Percentiles rank a stretch among this genome's conserved stretches.
Evolutionary conservation across 2,888 invertebrate genomes (phyloP).

Genomic region (Ecliptopera silaceata): DNA sequence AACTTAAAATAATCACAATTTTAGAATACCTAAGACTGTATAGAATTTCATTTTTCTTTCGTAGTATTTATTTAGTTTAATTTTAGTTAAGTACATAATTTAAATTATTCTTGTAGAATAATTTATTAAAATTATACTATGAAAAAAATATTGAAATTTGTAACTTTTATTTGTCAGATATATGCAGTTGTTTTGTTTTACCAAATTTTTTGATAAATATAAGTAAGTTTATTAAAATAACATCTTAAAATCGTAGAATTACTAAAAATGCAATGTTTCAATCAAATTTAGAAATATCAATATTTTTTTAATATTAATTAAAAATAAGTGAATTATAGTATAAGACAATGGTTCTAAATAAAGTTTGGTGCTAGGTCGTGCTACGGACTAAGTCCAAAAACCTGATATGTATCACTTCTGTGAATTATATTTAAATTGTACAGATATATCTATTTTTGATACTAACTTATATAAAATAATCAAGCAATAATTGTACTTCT

Average conservation of each 20-base stretch:
- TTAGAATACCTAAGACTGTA: constrained; percentile 27
- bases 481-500: constrained; percentile 39
- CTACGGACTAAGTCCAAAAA: constrained; percentile 75
- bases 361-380: constrained; percentile 78
- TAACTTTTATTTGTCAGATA: too few species aligned
- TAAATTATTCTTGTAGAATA: background rate
- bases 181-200: too few species aligned
- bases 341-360: constrained; percentile 45
- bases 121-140: background rate
- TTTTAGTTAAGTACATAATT: background rate
- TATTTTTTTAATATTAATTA: too few species aligned
- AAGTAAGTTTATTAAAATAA: too few species aligned
- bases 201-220: too few species aligned
- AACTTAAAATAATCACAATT: too few species aligned
- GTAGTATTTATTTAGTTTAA: background rate
- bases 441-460: constrained; percentile 58
- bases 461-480: constrained; percentile 14
- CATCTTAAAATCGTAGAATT: too few species aligned
- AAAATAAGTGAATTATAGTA: constrained; percentile 1
- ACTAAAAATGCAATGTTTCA: too few species aligned
- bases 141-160: too few species aligned
- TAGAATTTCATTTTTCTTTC: constrained; percentile 13
- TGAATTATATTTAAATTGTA: constrained; percentile 73
- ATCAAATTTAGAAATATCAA: too few species aligned
- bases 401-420: constrained; percentile 70